phyloP scores from a whole-genome alignment of 2,888 invertebrate species.

The Eurois occulta region DNA sequence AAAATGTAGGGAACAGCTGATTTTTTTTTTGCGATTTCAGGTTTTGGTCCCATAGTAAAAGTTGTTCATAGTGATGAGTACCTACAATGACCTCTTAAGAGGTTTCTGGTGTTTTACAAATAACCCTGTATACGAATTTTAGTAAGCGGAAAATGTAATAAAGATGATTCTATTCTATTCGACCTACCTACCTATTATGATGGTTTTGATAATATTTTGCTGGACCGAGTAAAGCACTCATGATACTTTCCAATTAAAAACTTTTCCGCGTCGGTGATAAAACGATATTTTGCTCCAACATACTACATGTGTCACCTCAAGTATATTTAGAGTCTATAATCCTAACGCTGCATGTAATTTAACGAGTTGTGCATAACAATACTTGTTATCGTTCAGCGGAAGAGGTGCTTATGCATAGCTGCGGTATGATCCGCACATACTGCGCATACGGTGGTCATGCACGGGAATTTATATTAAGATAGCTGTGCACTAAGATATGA shows the following conservation, averaged over 20 bases:
- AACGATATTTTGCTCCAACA: neutral
- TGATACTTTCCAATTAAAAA: neutral
- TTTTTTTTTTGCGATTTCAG: too few relatives aligned
- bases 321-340: neutral
- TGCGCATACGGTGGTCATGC: constrained; percentile 15
- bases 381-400: constrained; percentile 15
- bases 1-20: too few relatives aligned
- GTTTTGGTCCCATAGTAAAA: too few relatives aligned
- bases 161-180: too few relatives aligned
- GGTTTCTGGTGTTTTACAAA: too few relatives aligned
- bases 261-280: neutral
- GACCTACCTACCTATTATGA: too few relatives aligned
- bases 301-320: too few relatives aligned
- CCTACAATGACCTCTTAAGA: too few relatives aligned
- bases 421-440: constrained; percentile 23
- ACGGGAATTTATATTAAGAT: constrained; percentile 16
- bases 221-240: neutral
- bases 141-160: too few relatives aligned
- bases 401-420: constrained; percentile 14
- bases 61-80: too few relatives aligned
- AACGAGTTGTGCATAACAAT: constrained; percentile 37
- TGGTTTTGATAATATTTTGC: neutral
- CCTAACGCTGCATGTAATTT: neutral
- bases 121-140: too few relatives aligned
- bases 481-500: neutral